phyloP scores from a whole-genome alignment of 2,888 invertebrate genomes.

The Tinea pellionella region DNA sequence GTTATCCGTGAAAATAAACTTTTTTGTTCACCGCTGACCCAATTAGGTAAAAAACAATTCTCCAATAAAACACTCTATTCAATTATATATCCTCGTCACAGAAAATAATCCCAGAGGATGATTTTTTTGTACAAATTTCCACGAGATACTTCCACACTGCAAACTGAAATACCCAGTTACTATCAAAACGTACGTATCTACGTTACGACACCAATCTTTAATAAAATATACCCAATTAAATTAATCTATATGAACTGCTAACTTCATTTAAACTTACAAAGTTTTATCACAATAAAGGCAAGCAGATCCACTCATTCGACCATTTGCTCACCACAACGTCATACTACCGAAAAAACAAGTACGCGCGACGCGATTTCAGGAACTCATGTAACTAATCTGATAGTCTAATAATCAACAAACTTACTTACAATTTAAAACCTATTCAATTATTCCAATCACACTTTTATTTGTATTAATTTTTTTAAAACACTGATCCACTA shows the following conservation, averaged over 20 bases:
- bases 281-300: background rate
- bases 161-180: background rate
- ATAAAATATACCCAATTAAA: background rate
- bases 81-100: conserved; percentile 11
- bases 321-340: conserved; percentile 35
- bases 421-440: conserved; percentile 8
- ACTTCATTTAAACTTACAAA: background rate
- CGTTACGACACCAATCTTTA: background rate
- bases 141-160: conserved; percentile 5
- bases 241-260: background rate
- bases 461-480: background rate
- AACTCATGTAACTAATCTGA: background rate
- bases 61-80: conserved; percentile 20
- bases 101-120: conserved; percentile 9
- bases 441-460: background rate
- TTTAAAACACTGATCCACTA: background rate
- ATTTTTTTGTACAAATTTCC: background rate
- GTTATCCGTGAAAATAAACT: conserved; percentile 58
- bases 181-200: background rate
- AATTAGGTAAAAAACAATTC: conserved; percentile 33
- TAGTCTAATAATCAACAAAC: background rate
- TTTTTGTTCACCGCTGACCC: conserved; percentile 39
- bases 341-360: conserved; percentile 46
- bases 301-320: conserved; percentile 24
- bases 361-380: background rate